Conservation (phyloP, 2,888 invertebrate species). For the Aphidoletes aphidimyza region DNA sequence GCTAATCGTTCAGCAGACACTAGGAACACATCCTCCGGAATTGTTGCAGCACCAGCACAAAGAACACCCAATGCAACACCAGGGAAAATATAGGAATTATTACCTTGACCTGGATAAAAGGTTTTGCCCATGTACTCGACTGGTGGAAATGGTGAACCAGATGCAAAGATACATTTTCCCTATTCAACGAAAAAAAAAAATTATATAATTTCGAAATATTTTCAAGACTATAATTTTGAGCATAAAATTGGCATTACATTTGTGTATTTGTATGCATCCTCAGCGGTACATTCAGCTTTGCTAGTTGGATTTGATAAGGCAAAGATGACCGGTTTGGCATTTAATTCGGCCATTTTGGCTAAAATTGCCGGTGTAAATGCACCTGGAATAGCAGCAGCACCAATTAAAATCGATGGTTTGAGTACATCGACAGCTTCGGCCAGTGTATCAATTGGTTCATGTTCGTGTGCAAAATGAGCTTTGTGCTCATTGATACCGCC, state of each 20-base stretch:
- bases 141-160: slow-evolving; percentile 94
- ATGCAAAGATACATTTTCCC: slow-evolving; percentile 94
- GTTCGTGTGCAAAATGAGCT: slow-evolving; percentile 81
- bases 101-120: slow-evolving; percentile 94
- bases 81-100: slow-evolving; percentile 98
- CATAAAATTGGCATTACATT: slow-evolving; percentile 72
- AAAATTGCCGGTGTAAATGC: slow-evolving; percentile 93
- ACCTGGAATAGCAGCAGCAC: slow-evolving; percentile 91
- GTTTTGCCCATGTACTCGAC: slow-evolving; percentile 83
- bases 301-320: slow-evolving; percentile 98
- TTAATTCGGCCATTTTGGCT: slow-evolving; percentile 83
- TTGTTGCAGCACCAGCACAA: slow-evolving; percentile 86
- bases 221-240: slow-evolving; percentile 53
- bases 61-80: slow-evolving; percentile 93
- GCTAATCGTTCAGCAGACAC: slow-evolving; percentile 88
- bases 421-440: slow-evolving; percentile 81
- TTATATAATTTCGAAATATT: slow-evolving; percentile 53
- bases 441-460: slow-evolving; percentile 80
- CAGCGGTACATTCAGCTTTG: slow-evolving; percentile 99
- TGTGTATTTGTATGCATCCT: slow-evolving; percentile 89
- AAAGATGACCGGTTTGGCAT: slow-evolving; percentile 91
- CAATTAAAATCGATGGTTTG: slow-evolving; percentile 92
- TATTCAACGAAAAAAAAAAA: slow-evolving; percentile 63
- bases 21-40: slow-evolving; percentile 92
- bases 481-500: slow-evolving; percentile 87